Conservation (phyloP, 2,113 vertebrate species). For the Delphinus delphis region DNA sequence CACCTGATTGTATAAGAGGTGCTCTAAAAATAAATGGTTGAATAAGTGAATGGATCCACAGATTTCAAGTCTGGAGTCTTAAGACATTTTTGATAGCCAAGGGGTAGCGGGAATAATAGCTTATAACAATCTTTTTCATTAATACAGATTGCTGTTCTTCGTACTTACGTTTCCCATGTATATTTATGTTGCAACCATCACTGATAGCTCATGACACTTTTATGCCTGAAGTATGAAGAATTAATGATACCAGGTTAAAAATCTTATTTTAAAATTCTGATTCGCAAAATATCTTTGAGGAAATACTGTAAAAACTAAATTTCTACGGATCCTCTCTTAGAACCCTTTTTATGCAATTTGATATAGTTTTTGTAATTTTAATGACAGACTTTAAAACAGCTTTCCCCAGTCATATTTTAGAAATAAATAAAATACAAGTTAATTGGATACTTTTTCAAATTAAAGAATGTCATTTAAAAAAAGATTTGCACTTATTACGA, state of each 20-base stretch:
- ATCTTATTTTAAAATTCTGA: constrained; percentile 36
- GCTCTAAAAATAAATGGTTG: neutral
- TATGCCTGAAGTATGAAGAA: neutral
- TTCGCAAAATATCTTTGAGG: neutral
- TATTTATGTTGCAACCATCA: neutral
- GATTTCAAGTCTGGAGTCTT: neutral
- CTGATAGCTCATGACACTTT: neutral
- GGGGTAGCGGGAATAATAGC: neutral
- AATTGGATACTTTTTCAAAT: neutral
- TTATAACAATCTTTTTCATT: neutral
- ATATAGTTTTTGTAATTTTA: neutral
- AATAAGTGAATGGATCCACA: neutral
- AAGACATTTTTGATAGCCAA: neutral
- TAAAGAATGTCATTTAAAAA: neutral
- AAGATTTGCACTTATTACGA: neutral
- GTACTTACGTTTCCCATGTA: neutral
- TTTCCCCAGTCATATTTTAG: neutral
- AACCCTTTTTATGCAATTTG: neutral
- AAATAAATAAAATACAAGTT: constrained; percentile 37
- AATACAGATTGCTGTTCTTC: neutral
- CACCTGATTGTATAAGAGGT: neutral
- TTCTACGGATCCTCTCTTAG: neutral
- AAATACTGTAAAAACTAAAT: constrained; percentile 3
- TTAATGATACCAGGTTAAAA: neutral
- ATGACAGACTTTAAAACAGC: constrained; percentile 43